A percentile compares a stretch with the other conserved stretches of the same genome.
These are phyloP conservation scores for Adineta ricciae DNA, from an alignment of 2,888 invertebrate species.

Conservation along the genomic window DNA sequence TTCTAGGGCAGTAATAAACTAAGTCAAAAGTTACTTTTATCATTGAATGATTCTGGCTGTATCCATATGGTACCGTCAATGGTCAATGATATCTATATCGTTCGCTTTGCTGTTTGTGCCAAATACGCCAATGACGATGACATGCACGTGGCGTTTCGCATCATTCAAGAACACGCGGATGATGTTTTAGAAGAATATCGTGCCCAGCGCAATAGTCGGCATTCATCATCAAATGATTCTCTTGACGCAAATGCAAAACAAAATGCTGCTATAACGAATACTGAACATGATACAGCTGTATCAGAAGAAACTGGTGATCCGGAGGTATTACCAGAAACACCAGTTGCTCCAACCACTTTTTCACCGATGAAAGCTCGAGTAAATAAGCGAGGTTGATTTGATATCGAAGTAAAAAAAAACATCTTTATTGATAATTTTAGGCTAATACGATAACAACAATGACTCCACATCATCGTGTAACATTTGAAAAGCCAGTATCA, in stretches of 20 bases:
- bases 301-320: neutral
- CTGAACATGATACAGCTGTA: neutral
- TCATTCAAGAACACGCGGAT: slow-evolving; percentile 38
- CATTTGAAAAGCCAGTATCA: slow-evolving; percentile 6
- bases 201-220: neutral
- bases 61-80: slow-evolving; percentile 91
- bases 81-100: slow-evolving; percentile 77
- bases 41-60: slow-evolving; percentile 84
- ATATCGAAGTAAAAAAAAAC: neutral
- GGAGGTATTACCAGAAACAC: neutral
- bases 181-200: neutral
- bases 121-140: slow-evolving; percentile 74
- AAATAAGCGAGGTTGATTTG: neutral
- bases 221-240: slow-evolving; percentile 12
- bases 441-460: neutral
- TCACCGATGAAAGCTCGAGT: neutral
- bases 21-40: slow-evolving; percentile 79
- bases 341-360: neutral
- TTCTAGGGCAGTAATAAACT: slow-evolving; percentile 59
- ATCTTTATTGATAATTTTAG: neutral
- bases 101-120: slow-evolving; percentile 82
- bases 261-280: neutral
- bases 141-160: slow-evolving; percentile 55
- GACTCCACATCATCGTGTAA: neutral
- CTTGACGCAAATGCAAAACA: neutral